Evolutionary conservation across 2,888 invertebrate species (phyloP), one percentile per base, ranked within the genome.

Genomic region (Drosophila birchii): DNA sequence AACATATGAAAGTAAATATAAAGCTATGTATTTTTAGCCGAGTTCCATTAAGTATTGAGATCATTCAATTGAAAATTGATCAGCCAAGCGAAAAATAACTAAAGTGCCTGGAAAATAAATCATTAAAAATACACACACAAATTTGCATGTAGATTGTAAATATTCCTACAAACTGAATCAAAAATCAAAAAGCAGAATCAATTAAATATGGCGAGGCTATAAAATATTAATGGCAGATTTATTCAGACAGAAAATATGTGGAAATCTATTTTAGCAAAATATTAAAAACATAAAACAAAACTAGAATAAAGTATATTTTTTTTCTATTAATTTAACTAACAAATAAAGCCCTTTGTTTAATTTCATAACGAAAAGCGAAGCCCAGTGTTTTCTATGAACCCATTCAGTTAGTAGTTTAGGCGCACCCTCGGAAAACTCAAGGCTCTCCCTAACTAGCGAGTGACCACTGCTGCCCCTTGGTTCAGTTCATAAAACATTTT

Each of bases 381-480:
- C 5, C 0, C 1, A 49, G 12, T 4, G 5, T 45, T 26, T 51
- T 36, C 34, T 23, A 51, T 41, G 2, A 36, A 36, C 36, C 36
- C 36, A 36, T 36, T 36, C 4, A 36, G 12, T n/a, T n/a, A n/a
- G n/a, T n/a, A n/a, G n/a, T 1, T 36, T 36, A 36, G 18, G 36
- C 63, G 5, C 62, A 53, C 64, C 64, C 36, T 26, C 49, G 36
- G 36, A 20, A 51, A 32, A 11, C 6, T 5, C 36, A 62, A 38
- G 36, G 51, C 4, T 51, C 41, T 45, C 29, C 29, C n/a, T 18
- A 58, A 14, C 49, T 51, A 34, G 49, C 49, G 39, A 64, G 39
- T 36, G 56, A 29, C 51, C 64, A 64, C 63, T 61, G 61, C 34
- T 60, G 34, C 18, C 18, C 9, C 12, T n/a, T n/a, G n/a, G n/a